phyloP scores from a whole-genome alignment of 2,888 invertebrate genomes.

The Luperina nickerlii region DNA sequence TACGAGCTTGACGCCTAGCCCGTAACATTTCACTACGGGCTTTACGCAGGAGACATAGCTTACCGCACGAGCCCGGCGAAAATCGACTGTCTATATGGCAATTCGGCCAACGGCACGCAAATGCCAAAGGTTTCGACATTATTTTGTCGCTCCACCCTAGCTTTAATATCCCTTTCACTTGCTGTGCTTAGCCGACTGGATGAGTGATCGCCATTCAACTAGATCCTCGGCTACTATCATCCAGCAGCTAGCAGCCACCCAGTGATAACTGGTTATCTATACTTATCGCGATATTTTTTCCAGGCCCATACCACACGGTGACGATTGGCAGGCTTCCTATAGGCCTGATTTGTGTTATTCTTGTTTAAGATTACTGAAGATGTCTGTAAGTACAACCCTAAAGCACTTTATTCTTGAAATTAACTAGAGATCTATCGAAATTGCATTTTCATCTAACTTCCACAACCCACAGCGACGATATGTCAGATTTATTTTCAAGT shows the following conservation, averaged over 20 bases:
- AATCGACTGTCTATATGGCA: not conserved
- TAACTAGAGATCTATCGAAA: too few species aligned
- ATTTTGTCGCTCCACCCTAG: too few species aligned
- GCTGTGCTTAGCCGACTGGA: too few species aligned
- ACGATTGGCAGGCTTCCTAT: conserved; percentile 75
- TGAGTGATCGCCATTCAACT: too few species aligned
- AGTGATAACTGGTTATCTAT: too few species aligned
- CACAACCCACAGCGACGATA: too few species aligned
- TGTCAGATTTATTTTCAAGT: too few species aligned
- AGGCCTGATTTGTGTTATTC: conserved; percentile 77
- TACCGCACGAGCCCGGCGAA: not conserved
- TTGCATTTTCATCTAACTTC: too few species aligned
- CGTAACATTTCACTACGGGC: not conserved
- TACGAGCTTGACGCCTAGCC: not conserved
- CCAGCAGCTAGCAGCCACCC: too few species aligned
- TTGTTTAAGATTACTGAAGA: conserved; percentile 76
- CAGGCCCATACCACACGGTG: conserved; percentile 75
- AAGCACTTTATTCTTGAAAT: too few species aligned
- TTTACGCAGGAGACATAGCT: not conserved
- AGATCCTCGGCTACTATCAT: too few species aligned
- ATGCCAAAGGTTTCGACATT: not conserved
- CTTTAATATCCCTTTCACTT: too few species aligned
- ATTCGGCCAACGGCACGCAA: not conserved
- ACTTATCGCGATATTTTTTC: not conserved
- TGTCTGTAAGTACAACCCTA: conserved; percentile 73